Conservation (phyloP, 2,113 vertebrate genomes). For the Damaliscus lunatus region DNA sequence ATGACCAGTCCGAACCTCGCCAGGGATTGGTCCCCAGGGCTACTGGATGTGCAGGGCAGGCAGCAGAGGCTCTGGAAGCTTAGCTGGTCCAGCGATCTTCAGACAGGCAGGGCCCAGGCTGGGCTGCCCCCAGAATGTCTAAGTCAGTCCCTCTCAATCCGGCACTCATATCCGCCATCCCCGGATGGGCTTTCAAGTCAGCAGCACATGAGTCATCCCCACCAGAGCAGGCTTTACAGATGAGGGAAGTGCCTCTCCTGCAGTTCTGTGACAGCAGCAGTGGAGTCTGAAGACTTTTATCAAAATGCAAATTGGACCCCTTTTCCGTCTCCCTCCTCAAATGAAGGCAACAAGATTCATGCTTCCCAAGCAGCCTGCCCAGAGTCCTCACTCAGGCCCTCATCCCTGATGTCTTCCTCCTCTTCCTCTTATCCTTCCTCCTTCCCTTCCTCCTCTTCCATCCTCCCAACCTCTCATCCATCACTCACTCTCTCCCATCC, state of each 20-base stretch:
- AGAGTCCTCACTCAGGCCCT: background rate
- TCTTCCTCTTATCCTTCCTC: background rate
- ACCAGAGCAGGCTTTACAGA: accelerated
- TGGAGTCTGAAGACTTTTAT: no score
- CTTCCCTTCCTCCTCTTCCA: background rate
- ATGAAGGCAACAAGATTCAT: background rate
- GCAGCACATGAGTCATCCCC: background rate
- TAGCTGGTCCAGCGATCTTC: accelerated
- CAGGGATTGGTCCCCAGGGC: background rate
- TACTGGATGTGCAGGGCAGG: accelerated
- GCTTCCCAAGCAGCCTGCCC: background rate
- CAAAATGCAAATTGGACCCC: background rate
- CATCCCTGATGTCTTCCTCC: background rate
- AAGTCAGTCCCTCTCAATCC: accelerated
- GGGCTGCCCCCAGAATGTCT: accelerated
- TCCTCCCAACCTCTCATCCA: no score
- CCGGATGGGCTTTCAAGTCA: background rate
- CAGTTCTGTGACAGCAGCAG: accelerated
- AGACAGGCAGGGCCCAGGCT: background rate
- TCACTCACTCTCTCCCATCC: no score
- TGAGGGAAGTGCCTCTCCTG: background rate
- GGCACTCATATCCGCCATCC: background rate
- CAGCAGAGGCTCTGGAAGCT: background rate
- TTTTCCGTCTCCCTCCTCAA: background rate
- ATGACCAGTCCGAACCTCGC: accelerated